Conservation (phyloP, 2,113 vertebrate species). For the Tauraco erythrolophus region DNA sequence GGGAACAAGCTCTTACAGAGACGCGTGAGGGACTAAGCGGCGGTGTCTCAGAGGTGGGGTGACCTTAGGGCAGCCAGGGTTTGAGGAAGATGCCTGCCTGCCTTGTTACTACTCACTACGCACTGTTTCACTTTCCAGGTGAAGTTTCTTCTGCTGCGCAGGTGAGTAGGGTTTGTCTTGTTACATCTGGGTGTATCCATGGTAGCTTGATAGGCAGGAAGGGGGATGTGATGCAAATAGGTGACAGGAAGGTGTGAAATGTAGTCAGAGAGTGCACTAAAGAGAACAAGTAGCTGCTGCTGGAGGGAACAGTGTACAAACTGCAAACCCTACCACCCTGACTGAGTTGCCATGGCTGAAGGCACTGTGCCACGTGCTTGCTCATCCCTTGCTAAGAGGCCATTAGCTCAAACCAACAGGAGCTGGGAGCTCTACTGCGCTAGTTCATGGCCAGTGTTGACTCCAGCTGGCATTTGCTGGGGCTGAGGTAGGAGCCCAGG, state of each 20-base stretch:
- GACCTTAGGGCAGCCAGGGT: not conserved
- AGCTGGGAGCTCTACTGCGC: not conserved
- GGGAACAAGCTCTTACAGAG: not conserved
- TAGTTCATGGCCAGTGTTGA: not conserved
- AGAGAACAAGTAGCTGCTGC: not conserved
- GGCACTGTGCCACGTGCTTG: not conserved
- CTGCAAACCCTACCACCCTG: not conserved
- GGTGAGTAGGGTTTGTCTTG: slow-evolving; percentile 63
- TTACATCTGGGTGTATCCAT: not conserved
- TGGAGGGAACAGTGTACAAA: rapidly evolving
- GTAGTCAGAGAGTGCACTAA: not conserved
- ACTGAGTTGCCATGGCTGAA: not conserved
- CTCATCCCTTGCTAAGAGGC: not conserved
- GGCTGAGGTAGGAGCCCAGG: not conserved
- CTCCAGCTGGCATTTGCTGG: not conserved
- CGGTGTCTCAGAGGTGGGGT: not conserved
- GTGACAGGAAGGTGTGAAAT: not conserved
- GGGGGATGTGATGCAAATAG: not conserved
- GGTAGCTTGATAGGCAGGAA: not conserved
- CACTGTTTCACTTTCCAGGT: slow-evolving; percentile 68
- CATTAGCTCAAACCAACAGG: not conserved
- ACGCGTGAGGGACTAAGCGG: not conserved
- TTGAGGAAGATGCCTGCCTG: not conserved
- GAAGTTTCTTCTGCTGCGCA: slow-evolving; percentile 40
- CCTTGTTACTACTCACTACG: slow-evolving; percentile 5